Conservation (phyloP, 2,888 invertebrate genomes). For the Dermolepida albohirtum region DNA sequence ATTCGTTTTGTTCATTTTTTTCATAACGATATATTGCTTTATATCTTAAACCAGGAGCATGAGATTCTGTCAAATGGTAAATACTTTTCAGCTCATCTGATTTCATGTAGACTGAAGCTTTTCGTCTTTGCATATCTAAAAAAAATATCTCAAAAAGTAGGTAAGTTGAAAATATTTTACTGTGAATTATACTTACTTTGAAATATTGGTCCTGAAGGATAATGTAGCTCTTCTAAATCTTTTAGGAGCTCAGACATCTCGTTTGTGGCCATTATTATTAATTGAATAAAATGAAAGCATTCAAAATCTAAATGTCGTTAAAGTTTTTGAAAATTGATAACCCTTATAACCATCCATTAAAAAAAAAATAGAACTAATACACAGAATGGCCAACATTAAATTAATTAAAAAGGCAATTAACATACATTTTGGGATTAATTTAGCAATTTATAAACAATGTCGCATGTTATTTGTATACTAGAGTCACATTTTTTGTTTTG, state of each 20-base stretch:
- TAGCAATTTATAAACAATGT: too few relatives aligned
- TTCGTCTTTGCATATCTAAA: conserved; percentile 54
- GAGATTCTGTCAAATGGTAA: conserved; percentile 59
- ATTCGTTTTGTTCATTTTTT: conserved; percentile 49
- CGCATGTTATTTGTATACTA: too few relatives aligned
- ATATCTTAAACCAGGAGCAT: conserved; percentile 57
- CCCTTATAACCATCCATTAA: too few relatives aligned
- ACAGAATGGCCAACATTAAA: too few relatives aligned
- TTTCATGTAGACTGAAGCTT: conserved; percentile 51
- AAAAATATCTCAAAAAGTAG: conserved; percentile 20
- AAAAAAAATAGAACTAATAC: too few relatives aligned
- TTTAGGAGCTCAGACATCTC: conserved; percentile 20
- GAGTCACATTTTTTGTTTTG: too few relatives aligned
- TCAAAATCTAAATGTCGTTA: too few relatives aligned
- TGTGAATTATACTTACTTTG: conserved; percentile 41
- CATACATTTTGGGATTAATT: too few relatives aligned
- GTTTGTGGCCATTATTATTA: conserved; percentile 14
- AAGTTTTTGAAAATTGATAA: too few relatives aligned
- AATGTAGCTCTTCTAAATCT: conserved; percentile 44
- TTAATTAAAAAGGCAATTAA: too few relatives aligned
- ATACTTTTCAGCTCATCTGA: conserved; percentile 57
- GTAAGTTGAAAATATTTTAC: too few relatives aligned
- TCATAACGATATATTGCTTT: conserved; percentile 56
- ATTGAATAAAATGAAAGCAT: neutral
- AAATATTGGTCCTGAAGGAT: conserved; percentile 46